phyloP scores from a whole-genome alignment of 2,888 invertebrate species.

The Marronus borbonicus region DNA sequence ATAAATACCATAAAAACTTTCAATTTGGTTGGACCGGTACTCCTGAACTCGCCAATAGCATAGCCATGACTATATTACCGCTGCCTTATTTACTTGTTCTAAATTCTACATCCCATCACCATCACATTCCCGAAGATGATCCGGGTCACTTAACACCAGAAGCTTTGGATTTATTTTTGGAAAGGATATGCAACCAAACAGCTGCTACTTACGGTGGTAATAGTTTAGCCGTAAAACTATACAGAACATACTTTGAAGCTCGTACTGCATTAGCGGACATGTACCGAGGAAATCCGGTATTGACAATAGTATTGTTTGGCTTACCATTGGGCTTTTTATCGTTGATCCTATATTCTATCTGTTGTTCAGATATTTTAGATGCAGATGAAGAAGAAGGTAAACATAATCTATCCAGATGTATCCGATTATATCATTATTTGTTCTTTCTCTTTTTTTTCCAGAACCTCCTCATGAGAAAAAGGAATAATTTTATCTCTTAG shows the following conservation, averaged over 20 bases:
- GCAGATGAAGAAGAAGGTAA: slow-evolving; percentile 84
- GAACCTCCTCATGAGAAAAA: slow-evolving; percentile 70
- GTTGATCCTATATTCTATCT: slow-evolving; percentile 95
- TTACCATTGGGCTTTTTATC: slow-evolving; percentile 94
- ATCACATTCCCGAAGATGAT: slow-evolving; percentile 91
- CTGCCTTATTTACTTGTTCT: slow-evolving; percentile 91
- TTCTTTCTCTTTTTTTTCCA: slow-evolving; percentile 54
- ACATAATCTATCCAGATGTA: neutral
- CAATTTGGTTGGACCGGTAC: slow-evolving; percentile 98
- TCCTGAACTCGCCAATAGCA: slow-evolving; percentile 92
- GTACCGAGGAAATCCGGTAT: slow-evolving; percentile 94
- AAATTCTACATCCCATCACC: slow-evolving; percentile 93
- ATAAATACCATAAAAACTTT: slow-evolving; percentile 80
- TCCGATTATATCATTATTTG: neutral
- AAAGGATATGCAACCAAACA: slow-evolving; percentile 83
- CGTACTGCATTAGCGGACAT: slow-evolving; percentile 84
- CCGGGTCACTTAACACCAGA: slow-evolving; percentile 86
- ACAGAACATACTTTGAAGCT: slow-evolving; percentile 89
- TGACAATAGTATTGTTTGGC: slow-evolving; percentile 94
- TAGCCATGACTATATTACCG: slow-evolving; percentile 89
- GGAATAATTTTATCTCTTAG: slow-evolving; percentile 64
- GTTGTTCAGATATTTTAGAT: slow-evolving; percentile 96
- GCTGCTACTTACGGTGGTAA: slow-evolving; percentile 90
- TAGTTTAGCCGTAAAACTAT: slow-evolving; percentile 81
- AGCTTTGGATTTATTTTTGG: slow-evolving; percentile 82